Conservation (phyloP, 2,888 invertebrate species). For the Pegoplata infirma region DNA sequence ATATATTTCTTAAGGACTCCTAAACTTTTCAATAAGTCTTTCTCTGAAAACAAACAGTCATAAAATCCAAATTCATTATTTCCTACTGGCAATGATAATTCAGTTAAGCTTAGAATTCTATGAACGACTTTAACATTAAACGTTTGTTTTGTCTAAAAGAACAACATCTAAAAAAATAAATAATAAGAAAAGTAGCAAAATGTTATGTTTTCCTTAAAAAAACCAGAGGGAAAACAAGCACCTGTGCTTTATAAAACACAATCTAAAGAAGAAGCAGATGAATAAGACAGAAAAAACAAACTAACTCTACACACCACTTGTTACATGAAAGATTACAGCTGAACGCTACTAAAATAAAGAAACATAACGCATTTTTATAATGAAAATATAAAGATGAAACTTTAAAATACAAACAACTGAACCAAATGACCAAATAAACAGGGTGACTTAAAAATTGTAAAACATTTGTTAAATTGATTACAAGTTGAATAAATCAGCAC, state of each 20-base stretch:
- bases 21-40: no score
- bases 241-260: slow-evolving; percentile 38
- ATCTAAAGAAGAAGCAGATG: slow-evolving; percentile 26
- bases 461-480: no score
- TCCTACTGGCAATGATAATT: slow-evolving; percentile 24
- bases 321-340: slow-evolving; percentile 31
- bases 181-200: slow-evolving; percentile 50
- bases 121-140: slow-evolving; percentile 6
- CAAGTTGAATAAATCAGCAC: no score
- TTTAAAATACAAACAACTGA: slow-evolving; percentile 15
- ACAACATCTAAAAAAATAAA: slow-evolving; percentile 22
- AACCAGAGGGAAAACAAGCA: slow-evolving; percentile 56
- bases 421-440: slow-evolving; percentile 1
- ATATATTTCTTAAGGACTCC: no score
- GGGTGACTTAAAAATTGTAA: no score
- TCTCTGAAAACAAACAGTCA: no score
- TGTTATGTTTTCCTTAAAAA: slow-evolving; percentile 16
- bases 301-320: slow-evolving; percentile 40
- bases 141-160: slow-evolving; percentile 7
- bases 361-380: slow-evolving; percentile 45
- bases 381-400: slow-evolving; percentile 34
- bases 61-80: neutral
- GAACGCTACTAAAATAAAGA: neutral
- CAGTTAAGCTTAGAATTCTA: slow-evolving; percentile 21
- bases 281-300: slow-evolving; percentile 13